These are phyloP conservation scores for Naso thynnoides DNA, from an alignment of 2,797 vertebrate species.

Conservation along the genomic window DNA sequence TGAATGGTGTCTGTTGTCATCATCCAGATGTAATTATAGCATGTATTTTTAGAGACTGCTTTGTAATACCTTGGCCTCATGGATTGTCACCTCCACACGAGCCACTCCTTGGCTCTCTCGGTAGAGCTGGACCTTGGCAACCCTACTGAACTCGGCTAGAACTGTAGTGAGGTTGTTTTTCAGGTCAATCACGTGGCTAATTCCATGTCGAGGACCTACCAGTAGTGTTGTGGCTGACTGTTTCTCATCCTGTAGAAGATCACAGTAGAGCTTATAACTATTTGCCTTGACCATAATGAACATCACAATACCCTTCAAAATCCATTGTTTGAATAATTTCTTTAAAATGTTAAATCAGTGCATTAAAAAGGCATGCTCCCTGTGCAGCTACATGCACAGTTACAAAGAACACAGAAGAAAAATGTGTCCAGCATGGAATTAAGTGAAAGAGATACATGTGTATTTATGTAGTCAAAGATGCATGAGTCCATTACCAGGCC, in stretches of 20 bases:
- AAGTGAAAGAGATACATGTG: neutral
- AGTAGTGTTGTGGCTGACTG: conserved; percentile 94
- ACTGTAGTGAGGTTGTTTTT: conserved; percentile 99
- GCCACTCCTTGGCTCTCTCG: conserved; percentile 97
- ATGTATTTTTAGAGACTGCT: neutral
- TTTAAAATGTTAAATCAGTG: conserved; percentile 2
- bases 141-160: conserved; percentile 95
- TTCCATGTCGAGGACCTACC: conserved; percentile 96
- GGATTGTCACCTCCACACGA: conserved; percentile 94
- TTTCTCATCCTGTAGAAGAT: conserved; percentile 91
- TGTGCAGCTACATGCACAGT: neutral
- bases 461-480: conserved; percentile 24
- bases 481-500: conserved; percentile 89
- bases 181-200: conserved; percentile 98
- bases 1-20: neutral
- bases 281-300: neutral
- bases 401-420: conserved; percentile 8
- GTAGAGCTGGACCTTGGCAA: conserved; percentile 97
- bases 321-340: neutral
- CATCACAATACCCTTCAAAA: conserved; percentile 5
- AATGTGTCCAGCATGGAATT: neutral
- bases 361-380: neutral
- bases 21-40: neutral
- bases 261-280: conserved; percentile 9
- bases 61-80: conserved; percentile 93